Conservation (phyloP, 2,888 invertebrate species). For the Cenopis cana region DNA sequence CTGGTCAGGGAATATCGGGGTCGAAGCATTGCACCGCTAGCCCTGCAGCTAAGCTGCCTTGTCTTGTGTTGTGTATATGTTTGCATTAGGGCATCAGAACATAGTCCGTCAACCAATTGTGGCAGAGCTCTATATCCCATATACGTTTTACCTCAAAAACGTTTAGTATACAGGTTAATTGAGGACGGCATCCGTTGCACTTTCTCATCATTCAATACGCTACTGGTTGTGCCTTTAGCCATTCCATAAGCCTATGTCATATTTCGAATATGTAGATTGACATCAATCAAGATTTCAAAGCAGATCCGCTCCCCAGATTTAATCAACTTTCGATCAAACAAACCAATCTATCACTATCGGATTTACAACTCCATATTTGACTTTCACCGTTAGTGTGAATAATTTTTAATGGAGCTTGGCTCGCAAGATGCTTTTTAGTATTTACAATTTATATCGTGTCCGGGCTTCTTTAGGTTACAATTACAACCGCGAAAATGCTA, state of each 20-base stretch:
- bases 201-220: background rate
- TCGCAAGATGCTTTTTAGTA: no score
- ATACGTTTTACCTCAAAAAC: background rate
- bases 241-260: background rate
- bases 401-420: background rate
- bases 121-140: background rate
- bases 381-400: constrained; percentile 26
- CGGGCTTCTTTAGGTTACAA: no score
- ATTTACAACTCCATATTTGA: background rate
- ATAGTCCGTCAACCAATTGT: no score
- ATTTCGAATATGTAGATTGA: constrained; percentile 24
- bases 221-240: background rate
- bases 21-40: no score
- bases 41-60: no score
- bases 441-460: no score
- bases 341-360: constrained; percentile 20
- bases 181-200: background rate
- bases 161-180: background rate
- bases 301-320: constrained; percentile 7
- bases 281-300: constrained; percentile 23
- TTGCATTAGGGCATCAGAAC: no score
- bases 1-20: no score
- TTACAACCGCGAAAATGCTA: no score
- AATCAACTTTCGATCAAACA: constrained; percentile 33
- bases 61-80: no score